Evolutionary conservation across 2,113 vertebrate species (phyloP).

Genomic region (Elgaria multicarinata): DNA sequence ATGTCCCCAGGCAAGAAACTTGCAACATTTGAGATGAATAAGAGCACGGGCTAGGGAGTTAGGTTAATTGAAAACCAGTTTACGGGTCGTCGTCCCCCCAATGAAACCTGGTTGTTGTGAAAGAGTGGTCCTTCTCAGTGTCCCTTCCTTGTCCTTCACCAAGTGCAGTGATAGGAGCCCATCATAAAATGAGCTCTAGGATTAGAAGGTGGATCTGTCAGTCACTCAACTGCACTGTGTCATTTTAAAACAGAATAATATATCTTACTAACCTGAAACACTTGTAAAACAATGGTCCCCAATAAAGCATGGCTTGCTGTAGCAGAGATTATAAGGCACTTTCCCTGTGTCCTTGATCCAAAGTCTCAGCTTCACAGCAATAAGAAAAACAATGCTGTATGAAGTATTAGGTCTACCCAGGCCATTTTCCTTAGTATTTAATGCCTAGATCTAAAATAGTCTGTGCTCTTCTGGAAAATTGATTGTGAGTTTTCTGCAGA

Average conservation of each 20-base stretch:
- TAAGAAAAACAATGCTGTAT: neutral
- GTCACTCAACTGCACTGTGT: neutral
- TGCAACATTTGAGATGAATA: too few species aligned
- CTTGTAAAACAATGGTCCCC: neutral
- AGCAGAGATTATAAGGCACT: neutral
- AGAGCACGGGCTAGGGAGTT: too few species aligned
- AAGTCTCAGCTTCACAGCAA: neutral
- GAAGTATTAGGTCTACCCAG: neutral
- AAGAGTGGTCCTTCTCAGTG: too few species aligned
- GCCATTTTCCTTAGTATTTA: neutral
- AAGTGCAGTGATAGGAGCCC: too few species aligned
- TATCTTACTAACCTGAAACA: neutral
- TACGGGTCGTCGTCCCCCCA: too few species aligned
- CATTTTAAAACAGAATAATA: neutral
- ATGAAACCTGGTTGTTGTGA: too few species aligned
- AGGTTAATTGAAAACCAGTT: too few species aligned
- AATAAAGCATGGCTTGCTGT: neutral
- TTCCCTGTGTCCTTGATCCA: neutral
- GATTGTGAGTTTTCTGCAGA: neutral
- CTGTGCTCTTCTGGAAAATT: conserved; percentile 10
- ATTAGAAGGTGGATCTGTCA: too few species aligned
- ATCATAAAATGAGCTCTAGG: too few species aligned
- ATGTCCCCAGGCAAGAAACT: too few species aligned
- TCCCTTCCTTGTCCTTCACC: too few species aligned
- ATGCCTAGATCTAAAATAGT: neutral